These are phyloP conservation scores for Brachypodius melanocephalos DNA, from an alignment of 2,113 vertebrate species.

Conservation along the genomic window DNA sequence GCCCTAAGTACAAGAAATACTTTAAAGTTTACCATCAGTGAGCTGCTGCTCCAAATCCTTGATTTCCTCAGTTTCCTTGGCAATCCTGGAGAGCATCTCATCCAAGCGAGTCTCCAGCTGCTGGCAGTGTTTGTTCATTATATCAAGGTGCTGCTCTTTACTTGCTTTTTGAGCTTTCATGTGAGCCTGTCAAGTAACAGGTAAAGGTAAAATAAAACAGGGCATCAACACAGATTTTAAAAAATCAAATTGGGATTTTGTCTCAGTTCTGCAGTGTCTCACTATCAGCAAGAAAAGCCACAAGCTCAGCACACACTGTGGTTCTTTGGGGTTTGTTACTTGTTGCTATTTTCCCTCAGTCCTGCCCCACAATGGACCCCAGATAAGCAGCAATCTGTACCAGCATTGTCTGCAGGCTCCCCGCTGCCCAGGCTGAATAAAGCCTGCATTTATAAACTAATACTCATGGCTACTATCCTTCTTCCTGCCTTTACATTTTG, in stretches of 20 bases:
- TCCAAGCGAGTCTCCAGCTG: conserved; percentile 85
- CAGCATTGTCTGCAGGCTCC: not conserved
- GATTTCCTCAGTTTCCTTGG: conserved; percentile 91
- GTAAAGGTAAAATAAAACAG: not conserved
- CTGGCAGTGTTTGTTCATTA: conserved; percentile 80
- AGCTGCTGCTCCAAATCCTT: conserved; percentile 93
- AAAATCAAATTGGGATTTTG: not conserved
- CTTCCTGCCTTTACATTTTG: not conserved
- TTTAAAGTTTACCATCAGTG: conserved; percentile 78
- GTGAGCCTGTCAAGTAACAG: conserved; percentile 70
- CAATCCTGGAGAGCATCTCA: conserved; percentile 85
- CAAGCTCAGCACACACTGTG: not conserved
- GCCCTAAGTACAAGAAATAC: not conserved
- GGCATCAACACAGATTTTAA: not conserved
- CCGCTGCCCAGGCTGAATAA: not conserved
- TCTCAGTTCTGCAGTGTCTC: not conserved
- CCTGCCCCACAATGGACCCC: not conserved
- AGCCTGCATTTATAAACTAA: not conserved
- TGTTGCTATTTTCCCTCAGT: not conserved
- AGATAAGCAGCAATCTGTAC: not conserved
- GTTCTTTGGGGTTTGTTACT: not conserved
- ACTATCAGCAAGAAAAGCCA: not conserved
- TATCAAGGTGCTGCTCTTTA: conserved; percentile 78
- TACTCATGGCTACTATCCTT: not conserved
- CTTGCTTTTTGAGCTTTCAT: conserved; percentile 75